Percentiles rank a stretch among this genome's conserved stretches.
Evolutionary conservation across 2,797 vertebrate species (phyloP).

Genomic region (Rhadinocentrus ornatus): DNA sequence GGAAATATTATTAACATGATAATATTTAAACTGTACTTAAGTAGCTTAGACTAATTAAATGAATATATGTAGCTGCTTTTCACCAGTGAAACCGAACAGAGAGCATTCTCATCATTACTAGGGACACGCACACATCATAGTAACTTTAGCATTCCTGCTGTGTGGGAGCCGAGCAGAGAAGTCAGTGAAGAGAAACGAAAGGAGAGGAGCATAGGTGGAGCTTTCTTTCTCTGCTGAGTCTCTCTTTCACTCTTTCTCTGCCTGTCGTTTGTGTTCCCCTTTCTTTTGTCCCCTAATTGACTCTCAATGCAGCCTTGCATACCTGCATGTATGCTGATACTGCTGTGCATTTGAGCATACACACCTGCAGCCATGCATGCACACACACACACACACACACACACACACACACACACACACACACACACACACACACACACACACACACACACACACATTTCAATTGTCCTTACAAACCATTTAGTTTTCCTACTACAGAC

Average conservation of each 20-base stretch:
- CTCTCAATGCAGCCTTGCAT: conserved; percentile 66
- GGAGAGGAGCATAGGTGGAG: conserved; percentile 64
- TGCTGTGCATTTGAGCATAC: conserved; percentile 31
- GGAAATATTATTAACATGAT: background rate
- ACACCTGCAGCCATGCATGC: conserved; percentile 23
- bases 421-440: conserved; percentile 8
- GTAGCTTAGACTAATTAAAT: background rate
- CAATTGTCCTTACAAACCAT: conserved; percentile 13
- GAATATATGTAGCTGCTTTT: conserved; percentile 5
- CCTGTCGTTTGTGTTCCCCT: conserved; percentile 58
- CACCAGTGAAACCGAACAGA: conserved; percentile 17
- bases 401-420: conserved; percentile 10
- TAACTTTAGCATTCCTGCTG: conserved; percentile 77
- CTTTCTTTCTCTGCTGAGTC: conserved; percentile 59
- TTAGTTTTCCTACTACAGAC: conserved; percentile 17
- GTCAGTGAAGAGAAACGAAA: conserved; percentile 58
- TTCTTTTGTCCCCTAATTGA: conserved; percentile 76
- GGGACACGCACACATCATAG: conserved; percentile 19
- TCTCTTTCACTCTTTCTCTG: conserved; percentile 66
- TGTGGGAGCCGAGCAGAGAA: conserved; percentile 75
- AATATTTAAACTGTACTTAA: background rate
- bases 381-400: conserved; percentile 1
- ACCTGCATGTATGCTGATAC: conserved; percentile 68
- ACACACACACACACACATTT: conserved; percentile 14
- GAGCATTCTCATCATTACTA: conserved; percentile 8